A percentile compares a stretch with the other conserved stretches of the same genome.
Evolutionary conservation across 2,888 invertebrate genomes (phyloP).

Genomic region (Sarcophaga variegata): DNA sequence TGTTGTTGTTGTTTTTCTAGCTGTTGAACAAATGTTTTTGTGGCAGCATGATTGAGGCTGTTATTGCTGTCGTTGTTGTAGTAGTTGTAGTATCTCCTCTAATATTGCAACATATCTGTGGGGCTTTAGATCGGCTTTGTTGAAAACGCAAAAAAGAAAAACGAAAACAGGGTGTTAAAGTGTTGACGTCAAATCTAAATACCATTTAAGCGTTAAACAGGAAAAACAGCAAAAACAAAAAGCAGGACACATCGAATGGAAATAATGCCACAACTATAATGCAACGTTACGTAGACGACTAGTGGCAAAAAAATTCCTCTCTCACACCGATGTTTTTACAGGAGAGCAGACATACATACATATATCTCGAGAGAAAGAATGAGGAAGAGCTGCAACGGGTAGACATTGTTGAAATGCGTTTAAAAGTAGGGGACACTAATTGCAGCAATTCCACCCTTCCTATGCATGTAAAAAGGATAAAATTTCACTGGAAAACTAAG

Average conservation of each 20-base stretch:
- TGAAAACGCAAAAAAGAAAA: background rate
- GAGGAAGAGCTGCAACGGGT: no score
- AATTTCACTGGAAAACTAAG: no score
- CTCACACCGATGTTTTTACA: no score
- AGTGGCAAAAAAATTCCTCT: no score
- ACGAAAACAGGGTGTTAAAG: slow-evolving; percentile 41
- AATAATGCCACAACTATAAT: background rate
- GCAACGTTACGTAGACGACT: no score
- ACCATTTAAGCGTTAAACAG: slow-evolving; percentile 54
- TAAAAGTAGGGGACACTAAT: no score
- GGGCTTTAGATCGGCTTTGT: background rate
- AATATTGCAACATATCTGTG: background rate
- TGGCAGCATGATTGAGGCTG: background rate
- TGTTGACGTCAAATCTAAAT: slow-evolving; percentile 59
- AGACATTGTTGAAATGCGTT: no score
- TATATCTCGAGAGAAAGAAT: no score
- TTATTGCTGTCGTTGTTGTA: background rate
- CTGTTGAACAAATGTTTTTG: background rate
- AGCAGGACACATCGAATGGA: background rate
- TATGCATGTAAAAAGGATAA: no score
- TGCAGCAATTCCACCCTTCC: no score
- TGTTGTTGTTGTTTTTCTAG: background rate
- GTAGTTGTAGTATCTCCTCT: background rate
- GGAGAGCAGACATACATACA: no score
- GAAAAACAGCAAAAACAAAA: background rate